Conservation (phyloP, 2,113 vertebrate species). For the Hassar affinis region DNA sequence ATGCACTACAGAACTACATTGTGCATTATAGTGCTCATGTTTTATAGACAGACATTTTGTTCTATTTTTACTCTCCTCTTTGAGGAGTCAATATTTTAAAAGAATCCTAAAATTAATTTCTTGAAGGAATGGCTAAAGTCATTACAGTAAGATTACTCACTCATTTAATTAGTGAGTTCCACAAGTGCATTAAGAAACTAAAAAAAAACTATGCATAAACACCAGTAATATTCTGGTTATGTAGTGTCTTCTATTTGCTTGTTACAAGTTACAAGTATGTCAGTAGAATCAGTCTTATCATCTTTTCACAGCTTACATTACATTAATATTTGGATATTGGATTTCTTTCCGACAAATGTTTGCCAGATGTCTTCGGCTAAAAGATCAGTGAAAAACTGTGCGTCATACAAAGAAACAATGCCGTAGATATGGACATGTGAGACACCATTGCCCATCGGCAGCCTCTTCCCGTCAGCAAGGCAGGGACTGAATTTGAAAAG, state of each 20-base stretch:
- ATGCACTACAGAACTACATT: slow-evolving; percentile 3
- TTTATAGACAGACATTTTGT: slow-evolving; percentile 34
- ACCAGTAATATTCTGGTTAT: not conserved
- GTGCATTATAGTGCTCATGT: slow-evolving; percentile 25
- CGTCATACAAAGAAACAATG: slow-evolving; percentile 18
- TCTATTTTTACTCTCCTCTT: not conserved
- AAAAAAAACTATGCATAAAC: not conserved
- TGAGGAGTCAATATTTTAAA: not conserved
- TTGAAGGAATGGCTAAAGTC: not conserved
- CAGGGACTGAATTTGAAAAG: slow-evolving; percentile 9
- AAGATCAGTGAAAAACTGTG: slow-evolving; percentile 40
- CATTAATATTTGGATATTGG: slow-evolving; percentile 11
- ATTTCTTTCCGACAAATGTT: slow-evolving; percentile 23
- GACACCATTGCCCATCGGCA: slow-evolving; percentile 4
- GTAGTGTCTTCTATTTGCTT: not conserved
- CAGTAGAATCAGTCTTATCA: not conserved
- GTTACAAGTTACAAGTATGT: not conserved
- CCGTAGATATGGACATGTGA: slow-evolving; percentile 14
- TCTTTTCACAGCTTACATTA: slow-evolving; percentile 31
- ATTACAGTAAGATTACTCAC: not conserved
- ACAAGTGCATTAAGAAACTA: not conserved
- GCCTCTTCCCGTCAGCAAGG: not conserved
- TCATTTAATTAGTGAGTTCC: not conserved
- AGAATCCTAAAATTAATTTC: not conserved
- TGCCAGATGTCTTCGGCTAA: slow-evolving; percentile 31